These are phyloP conservation scores for Luffia ferchaultella DNA, from an alignment of 2,888 invertebrate species.

Conservation along the genomic window DNA sequence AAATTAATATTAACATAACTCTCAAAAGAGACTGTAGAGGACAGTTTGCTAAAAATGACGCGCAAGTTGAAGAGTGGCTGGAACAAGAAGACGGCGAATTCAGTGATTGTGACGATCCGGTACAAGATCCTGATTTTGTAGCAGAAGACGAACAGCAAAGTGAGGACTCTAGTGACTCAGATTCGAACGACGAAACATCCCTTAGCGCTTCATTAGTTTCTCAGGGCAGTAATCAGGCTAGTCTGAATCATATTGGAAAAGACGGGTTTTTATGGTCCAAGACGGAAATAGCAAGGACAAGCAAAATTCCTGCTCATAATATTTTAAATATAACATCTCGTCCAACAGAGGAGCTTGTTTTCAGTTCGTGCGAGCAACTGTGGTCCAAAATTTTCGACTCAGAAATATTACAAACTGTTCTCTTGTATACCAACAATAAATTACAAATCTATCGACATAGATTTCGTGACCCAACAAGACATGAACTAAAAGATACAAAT, in stretches of 20 bases:
- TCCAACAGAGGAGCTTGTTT: background rate
- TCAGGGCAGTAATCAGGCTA: background rate
- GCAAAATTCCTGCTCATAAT: background rate
- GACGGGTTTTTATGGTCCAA: background rate
- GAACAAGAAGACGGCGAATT: background rate
- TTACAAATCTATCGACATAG: background rate
- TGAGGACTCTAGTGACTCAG: background rate
- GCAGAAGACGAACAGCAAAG: background rate
- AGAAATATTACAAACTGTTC: background rate
- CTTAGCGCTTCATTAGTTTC: background rate
- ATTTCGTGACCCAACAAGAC: background rate
- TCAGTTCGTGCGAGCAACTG: background rate
- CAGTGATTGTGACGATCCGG: slow-evolving; percentile 1
- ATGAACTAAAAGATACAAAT: background rate
- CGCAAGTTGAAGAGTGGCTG: background rate
- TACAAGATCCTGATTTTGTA: background rate
- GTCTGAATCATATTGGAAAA: background rate
- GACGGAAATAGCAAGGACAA: background rate
- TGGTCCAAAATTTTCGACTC: background rate
- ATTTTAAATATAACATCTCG: background rate
- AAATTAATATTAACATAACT: background rate
- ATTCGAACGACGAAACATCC: slow-evolving; percentile 2
- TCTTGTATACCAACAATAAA: background rate
- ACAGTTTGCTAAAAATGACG: background rate
- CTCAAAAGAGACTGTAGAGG: background rate